Evolutionary conservation across 2,888 invertebrate genomes (phyloP).

Genomic region (Drosophila paucipuncta): DNA sequence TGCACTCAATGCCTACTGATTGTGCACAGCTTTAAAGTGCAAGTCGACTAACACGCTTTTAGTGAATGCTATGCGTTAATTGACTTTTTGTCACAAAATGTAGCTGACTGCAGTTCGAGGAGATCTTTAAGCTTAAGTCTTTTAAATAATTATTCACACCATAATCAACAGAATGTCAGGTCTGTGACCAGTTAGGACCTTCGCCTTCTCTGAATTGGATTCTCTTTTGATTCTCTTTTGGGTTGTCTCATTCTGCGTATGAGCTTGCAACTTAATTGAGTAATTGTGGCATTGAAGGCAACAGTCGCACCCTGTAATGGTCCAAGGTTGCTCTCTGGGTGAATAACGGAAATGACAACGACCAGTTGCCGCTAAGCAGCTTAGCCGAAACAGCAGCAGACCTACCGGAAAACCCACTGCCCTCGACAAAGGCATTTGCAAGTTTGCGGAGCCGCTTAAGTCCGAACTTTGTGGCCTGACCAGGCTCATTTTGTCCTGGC

Average conservation of each 20-base stretch:
- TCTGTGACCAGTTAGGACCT: background rate
- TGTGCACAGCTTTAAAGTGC: background rate
- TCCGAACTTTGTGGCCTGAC: constrained; percentile 62
- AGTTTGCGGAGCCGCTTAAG: constrained; percentile 43
- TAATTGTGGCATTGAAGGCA: constrained; percentile 54
- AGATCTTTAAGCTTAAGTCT: background rate
- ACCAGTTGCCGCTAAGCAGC: constrained; percentile 68
- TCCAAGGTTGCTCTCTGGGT: background rate
- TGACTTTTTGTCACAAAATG: background rate
- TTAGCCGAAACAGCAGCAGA: constrained; percentile 30
- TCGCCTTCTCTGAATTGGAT: background rate
- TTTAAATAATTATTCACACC: background rate
- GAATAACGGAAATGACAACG: constrained; percentile 29
- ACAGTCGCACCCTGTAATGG: constrained; percentile 33
- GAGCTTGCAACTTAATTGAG: constrained; percentile 66
- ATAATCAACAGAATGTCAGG: background rate
- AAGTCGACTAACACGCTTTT: background rate
- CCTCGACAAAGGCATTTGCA: constrained; percentile 32
- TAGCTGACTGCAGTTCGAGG: background rate
- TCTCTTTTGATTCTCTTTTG: background rate
- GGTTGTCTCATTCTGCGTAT: constrained; percentile 25
- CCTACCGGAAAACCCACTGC: constrained; percentile 4
- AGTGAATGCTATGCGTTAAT: background rate
- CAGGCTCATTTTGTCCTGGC: constrained; percentile 8
- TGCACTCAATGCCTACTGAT: background rate